Evolutionary conservation across 2,888 invertebrate genomes (phyloP).

Genomic region (Limnephilus rhombicus): DNA sequence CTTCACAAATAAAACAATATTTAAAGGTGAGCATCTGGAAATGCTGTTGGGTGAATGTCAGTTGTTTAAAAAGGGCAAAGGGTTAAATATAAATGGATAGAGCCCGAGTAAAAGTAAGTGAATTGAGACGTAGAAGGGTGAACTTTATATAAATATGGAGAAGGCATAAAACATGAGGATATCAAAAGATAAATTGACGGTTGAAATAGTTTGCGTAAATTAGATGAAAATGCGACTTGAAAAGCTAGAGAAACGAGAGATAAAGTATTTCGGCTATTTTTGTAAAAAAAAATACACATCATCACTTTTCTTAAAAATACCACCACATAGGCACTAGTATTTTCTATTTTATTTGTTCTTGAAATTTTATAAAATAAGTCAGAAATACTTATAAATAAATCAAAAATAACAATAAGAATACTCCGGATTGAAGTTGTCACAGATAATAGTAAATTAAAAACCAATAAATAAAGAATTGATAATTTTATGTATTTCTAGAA

Average conservation of each 20-base stretch:
- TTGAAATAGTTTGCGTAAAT: constrained; percentile 7
- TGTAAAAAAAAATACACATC: neutral
- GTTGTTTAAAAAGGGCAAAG: constrained; percentile 34
- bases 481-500: neutral
- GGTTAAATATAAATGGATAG: constrained; percentile 23
- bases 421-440: neutral
- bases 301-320: neutral
- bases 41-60: neutral
- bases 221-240: neutral
- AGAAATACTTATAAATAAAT: too few species aligned
- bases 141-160: constrained; percentile 36
- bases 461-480: neutral
- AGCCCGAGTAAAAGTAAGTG: constrained; percentile 30
- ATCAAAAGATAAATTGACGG: constrained; percentile 37
- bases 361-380: too few species aligned
- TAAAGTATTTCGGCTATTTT: neutral
- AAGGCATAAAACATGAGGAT: constrained; percentile 8
- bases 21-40: neutral
- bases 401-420: too few species aligned
- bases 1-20: neutral
- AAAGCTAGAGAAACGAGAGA: neutral
- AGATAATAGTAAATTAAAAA: neutral
- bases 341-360: neutral
- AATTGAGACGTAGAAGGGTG: constrained; percentile 43
- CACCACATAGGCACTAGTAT: neutral